Evolutionary conservation across 2,888 invertebrate genomes (phyloP), one percentile per base, ranked within the genome.

Genomic region (Mesorhabditis sp.): DNA sequence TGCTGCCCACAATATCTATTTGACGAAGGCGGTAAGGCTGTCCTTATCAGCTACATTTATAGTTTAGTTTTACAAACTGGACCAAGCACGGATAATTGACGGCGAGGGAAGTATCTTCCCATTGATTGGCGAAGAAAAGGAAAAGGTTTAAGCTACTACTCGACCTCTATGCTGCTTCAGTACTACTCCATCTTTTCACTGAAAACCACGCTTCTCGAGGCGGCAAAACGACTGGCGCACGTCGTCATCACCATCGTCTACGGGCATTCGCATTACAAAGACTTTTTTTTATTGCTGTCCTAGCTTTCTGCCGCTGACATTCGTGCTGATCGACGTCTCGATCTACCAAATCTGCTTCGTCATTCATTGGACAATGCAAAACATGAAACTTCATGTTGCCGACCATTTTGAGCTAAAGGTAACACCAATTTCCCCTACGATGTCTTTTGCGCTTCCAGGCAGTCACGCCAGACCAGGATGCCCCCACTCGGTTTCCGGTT

Each of bases 291-390:
- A 50, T 10, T 50, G 7, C 58, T 50, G 7, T 50, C n/a, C 58
- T n/a, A 50, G 58, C 10, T 50, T 50, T n/a, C 10, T 50, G 58
- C 58, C 58, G n/a, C n/a, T 50, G 58, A 50, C n/a, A 10, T 50
- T 50, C 58, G n/a, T 50, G 7, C 58, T 50, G n/a, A 50, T 50
- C 7, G 58, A 50, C 58, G 58, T n/a, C 10, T 10, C 10, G 2
- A 50, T 50, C n/a, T 50, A 50, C 58, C 10, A 10, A 50, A 10
- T 50, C n/a, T 50, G 58, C 58, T 50, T n/a, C 7, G 10, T 50
- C n/a, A 50, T 50, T n/a, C n/a, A 50, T n/a, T 50, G 58, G 58
- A 50, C 58, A n/a, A 50, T 50, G 58, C 58, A 50, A 50, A 50
- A 50, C 58, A 50, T n/a, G 58, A 50, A 50, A 50, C 58, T 50